Evolutionary conservation across 2,888 invertebrate species (phyloP), one percentile per base, ranked within the genome.

Genomic region (Lasioglossum figueresi): DNA sequence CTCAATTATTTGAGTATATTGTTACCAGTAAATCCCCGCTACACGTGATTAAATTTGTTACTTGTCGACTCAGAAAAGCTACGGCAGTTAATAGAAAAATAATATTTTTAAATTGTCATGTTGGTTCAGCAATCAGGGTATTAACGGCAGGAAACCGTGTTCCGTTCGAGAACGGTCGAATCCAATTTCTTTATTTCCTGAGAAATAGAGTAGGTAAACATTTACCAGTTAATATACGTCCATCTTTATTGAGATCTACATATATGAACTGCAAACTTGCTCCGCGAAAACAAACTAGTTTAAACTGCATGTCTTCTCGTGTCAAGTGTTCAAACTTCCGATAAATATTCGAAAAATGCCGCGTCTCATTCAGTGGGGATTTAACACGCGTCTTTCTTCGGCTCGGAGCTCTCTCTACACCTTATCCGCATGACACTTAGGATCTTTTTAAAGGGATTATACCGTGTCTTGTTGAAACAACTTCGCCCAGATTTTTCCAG

Each of bases 401-500:
- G 19, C 5, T 77, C 37, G 16, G 27, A n/a, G 40, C 68, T 40
- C 40, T 27, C 52, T 52, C 52, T 70, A 34, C 37, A 14, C 74
- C 74, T 73, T 63, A 74, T 45, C 27, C 37, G 12, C 34, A 6
- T n/a, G 56, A 52, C 43, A 23, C 34, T 78, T 31, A n/a, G 56
- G 37, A 63, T 66, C 63, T 45, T 63, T 74, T 79, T 37, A 37
- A 45, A 66, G 45, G 56, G 74, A 79, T 79, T 79, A 79, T 34
- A 45, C 19, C 45, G 34, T 27, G 27, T 31, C 31, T 19, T 31
- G 40, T 68, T 43, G 6, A 56, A 52, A 40, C 40, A 45, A n/a
- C 70, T 48, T 23, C 19, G 59, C 27, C 27, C 45, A 45, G 63
- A 45, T 63, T 59, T 31, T 77, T 74, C 27, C 72, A 68, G n/a